Base-by-base conservation (phyloP, 2,797 vertebrate genomes). In the Capromys pilorides region DNA sequence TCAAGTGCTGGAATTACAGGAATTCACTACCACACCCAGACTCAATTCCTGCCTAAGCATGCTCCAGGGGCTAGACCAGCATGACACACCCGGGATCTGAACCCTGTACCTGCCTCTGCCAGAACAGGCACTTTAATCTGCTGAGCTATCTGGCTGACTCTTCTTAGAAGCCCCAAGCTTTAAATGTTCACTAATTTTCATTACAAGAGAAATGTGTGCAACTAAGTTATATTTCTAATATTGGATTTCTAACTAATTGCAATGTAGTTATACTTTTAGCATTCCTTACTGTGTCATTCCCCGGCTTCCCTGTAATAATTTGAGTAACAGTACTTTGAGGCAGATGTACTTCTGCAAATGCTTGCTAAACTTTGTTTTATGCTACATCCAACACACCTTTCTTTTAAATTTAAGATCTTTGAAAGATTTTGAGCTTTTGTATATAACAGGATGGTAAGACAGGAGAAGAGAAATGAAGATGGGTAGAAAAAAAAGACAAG, bases 281-380 rank as follows among this genome's bases (percentile, higher is more conserved):
- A 33, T 9, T 21, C 9, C 18, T 33, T 80, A 11, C 33, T 79
- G 10, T 64, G 3, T 39, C 18, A 49, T 1, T 57, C 14, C 31
- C 8, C 12, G 69, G 6, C 0, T 8, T 3, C n/a, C 16, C 54
- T 6, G 39, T 19, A 33, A 8, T 36, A n/a, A 41, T 1, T 3
- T 54, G 16, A 91, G 73, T 33, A 61, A 39, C 0, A 69, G 10
- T 7, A 51, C 16, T 59, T 39, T 61, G 28, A 89, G 24, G 2
- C 10, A 90, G 13, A 36, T 49, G 31, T 31, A 57, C 8, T 57
- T 39, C 6, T 59, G 21, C 19, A 71, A 61, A 86, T 66, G 10
- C 13, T 86, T 82, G 18, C 21, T n/a, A 51, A 24, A 16, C 2
- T 81, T 77, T 54, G 41, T 21, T 77, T 69, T 93, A 8, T 73